A percentile compares a stretch with the other conserved stretches of the same genome.
phyloP scores from a whole-genome alignment of 2,113 vertebrate genomes.

The Dendrocopos noguchii region DNA sequence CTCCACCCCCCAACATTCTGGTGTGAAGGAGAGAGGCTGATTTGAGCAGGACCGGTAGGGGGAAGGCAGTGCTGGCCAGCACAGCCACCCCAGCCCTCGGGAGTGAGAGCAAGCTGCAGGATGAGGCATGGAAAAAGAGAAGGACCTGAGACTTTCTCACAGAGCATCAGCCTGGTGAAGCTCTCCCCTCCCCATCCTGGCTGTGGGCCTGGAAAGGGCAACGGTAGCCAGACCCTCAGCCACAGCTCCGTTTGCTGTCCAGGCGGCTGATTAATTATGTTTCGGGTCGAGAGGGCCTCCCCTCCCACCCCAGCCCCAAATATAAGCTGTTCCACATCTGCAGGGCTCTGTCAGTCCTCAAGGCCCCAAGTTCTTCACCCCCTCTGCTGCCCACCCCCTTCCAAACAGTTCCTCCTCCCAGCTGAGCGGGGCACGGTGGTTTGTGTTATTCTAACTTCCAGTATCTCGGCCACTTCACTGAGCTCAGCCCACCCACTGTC shows the following conservation, averaged over 20 bases:
- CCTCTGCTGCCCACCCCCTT: conserved; percentile 64
- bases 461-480: neutral
- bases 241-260: neutral
- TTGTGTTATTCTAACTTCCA: neutral
- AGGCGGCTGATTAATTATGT: neutral
- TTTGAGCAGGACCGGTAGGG: neutral
- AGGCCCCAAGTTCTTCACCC: conserved; percentile 11
- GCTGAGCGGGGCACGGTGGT: neutral
- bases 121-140: neutral
- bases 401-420: neutral
- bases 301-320: neutral
- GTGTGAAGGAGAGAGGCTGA: neutral
- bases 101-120: neutral
- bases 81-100: neutral
- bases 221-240: neutral
- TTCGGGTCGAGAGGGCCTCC: conserved; percentile 3
- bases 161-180: neutral
- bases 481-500: conserved; percentile 60
- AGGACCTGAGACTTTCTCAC: neutral
- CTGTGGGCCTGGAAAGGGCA: neutral
- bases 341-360: neutral
- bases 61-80: neutral
- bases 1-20: accelerated
- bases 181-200: neutral
- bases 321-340: neutral